Percentiles rank a stretch among this genome's conserved stretches.
phyloP scores from a whole-genome alignment of 2,113 vertebrate species.

The Rhinoderma darwinii region DNA sequence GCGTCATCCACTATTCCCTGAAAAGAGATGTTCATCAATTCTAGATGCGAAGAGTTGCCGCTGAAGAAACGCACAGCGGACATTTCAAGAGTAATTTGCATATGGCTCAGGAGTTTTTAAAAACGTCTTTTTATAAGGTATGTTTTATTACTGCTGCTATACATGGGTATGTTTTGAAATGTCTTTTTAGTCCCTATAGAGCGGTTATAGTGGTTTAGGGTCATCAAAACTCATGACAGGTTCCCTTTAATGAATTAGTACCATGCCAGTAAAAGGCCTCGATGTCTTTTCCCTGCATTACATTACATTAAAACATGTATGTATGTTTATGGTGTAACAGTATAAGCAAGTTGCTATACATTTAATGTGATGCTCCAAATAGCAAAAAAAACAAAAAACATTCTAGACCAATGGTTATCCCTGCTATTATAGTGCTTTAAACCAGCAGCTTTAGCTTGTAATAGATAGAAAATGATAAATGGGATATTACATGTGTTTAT shows the following conservation, averaged over 20 bases:
- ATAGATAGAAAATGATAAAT: conserved; percentile 32
- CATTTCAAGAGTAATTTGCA: too few relatives aligned
- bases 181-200: too few relatives aligned
- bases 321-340: neutral
- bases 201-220: too few relatives aligned
- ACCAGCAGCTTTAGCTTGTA: neutral
- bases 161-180: too few relatives aligned
- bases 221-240: too few relatives aligned
- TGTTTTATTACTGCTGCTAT: too few relatives aligned
- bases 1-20: too few relatives aligned
- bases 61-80: too few relatives aligned
- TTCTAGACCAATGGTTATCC: neutral
- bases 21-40: too few relatives aligned
- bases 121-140: too few relatives aligned
- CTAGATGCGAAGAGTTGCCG: too few relatives aligned
- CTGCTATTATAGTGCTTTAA: neutral
- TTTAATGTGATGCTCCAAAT: neutral
- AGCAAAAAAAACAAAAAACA: neutral
- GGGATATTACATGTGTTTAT: conserved; percentile 52
- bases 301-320: neutral
- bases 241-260: neutral
- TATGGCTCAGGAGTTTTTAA: too few relatives aligned
- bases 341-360: neutral
- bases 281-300: neutral
- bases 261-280: neutral